Evolutionary conservation across 2,888 invertebrate species (phyloP).

Genomic region (Limnephilus marmoratus): DNA sequence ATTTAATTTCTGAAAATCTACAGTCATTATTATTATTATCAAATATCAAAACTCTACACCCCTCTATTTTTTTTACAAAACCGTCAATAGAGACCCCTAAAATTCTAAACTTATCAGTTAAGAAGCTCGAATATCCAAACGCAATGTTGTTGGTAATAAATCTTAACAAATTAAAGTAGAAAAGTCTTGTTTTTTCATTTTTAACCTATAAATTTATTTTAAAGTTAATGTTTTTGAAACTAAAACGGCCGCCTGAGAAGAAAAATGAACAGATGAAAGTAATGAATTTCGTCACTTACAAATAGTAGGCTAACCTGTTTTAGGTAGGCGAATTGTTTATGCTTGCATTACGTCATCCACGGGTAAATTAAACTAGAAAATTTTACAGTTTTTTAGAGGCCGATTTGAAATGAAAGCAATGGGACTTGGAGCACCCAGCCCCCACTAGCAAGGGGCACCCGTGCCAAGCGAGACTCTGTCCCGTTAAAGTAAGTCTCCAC

Average conservation of each 20-base stretch:
- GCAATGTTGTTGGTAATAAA: slow-evolving; percentile 5
- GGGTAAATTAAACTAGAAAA: background rate
- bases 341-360: background rate
- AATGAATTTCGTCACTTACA: background rate
- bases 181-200: background rate
- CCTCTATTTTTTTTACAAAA: slow-evolving; percentile 5
- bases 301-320: background rate
- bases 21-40: background rate
- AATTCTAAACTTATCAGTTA: slow-evolving; percentile 9
- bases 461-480: background rate
- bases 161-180: background rate
- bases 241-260: background rate
- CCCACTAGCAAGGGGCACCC: background rate
- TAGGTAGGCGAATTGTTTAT: background rate
- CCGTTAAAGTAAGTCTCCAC: background rate
- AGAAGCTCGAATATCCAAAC: slow-evolving; percentile 20
- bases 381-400: background rate
- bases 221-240: background rate
- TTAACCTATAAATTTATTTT: background rate
- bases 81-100: background rate
- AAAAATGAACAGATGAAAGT: background rate
- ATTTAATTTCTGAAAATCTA: background rate
- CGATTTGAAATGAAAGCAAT: background rate
- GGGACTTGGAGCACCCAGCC: background rate
- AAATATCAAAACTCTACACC: background rate